Evolutionary conservation across 2,888 invertebrate species (phyloP).

Genomic region (Meiosimyza platycephala): DNA sequence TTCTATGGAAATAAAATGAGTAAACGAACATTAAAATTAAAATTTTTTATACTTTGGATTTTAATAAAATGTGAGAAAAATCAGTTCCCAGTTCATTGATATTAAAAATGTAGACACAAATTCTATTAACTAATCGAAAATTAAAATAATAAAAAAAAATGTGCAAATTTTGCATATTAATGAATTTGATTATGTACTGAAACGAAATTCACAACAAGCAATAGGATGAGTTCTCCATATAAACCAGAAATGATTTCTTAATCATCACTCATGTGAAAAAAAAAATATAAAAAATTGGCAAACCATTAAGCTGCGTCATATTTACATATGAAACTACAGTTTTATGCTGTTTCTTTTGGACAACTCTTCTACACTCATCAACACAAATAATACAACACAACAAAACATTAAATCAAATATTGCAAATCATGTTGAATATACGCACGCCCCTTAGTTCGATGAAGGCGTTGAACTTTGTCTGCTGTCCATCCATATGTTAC

Average conservation of each 20-base stretch:
- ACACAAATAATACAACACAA: slow-evolving; percentile 26
- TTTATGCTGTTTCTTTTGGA: slow-evolving; percentile 14
- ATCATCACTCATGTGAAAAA: neutral
- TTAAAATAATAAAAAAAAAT: too few relatives aligned
- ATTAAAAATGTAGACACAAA: too few relatives aligned
- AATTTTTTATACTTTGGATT: too few relatives aligned
- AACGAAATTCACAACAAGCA: neutral
- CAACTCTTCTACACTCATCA: slow-evolving; percentile 12
- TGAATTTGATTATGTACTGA: too few relatives aligned
- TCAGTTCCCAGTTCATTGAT: too few relatives aligned
- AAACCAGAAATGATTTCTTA: neutral
- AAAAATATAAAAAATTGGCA: too few relatives aligned
- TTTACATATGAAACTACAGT: slow-evolving; percentile 14
- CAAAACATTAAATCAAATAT: slow-evolving; percentile 5
- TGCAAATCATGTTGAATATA: slow-evolving; percentile 18
- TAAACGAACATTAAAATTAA: too few relatives aligned
- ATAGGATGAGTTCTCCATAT: neutral
- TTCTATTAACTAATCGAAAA: too few relatives aligned
- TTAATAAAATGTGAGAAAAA: too few relatives aligned
- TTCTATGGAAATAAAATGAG: too few relatives aligned
- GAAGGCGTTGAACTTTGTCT: slow-evolving; percentile 24
- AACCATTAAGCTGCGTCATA: slow-evolving; percentile 1
- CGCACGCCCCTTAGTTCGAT: neutral
- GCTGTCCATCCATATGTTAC: neutral
- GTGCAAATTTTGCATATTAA: too few relatives aligned